Evolutionary conservation across 1,140 invertebrate genomes (phyloP), one percentile per base, ranked within the genome.

Genomic region (Eulimnadia texana): DNA sequence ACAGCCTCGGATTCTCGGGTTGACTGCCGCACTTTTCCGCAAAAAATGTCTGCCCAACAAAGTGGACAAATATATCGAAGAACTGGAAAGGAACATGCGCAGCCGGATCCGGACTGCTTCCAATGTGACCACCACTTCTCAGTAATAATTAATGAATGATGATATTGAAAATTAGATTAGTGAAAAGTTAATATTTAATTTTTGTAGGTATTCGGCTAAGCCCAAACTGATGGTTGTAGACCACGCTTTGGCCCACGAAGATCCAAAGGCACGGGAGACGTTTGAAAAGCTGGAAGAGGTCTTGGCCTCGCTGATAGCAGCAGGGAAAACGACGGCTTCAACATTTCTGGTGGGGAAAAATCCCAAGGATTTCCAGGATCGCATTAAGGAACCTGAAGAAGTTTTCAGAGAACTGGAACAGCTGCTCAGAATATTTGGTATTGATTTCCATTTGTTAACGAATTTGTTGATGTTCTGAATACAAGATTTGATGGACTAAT

Each of bases 11-110:
- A 77, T 95, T 50, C 69, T 95, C 10, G 91, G 79, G 1, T 71
- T 95, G n/a, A 88, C 91, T 0, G 88, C 90, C 1, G 87, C 88
- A 3, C 76, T 95, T 19, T 71, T 94, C 1, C 89, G 90, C 67
- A 75, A 78, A 0, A 85, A 87, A 67, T 79, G 83, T 16, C 82
- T 78, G 66, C 66, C 77, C 0, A 2, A 68, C 11, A 73, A 79
- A 59, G 77, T 42, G 1, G 64, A 74, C 47, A 65, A 75, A 1
- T 76, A 79, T 51, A 77, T 92, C 9, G 68, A 73, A 63, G 71
- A 75, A 11, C 73, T 96, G n/a, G 91, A 97, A 72, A 76, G 71
- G 1, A 84, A 82, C 2, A 84, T 84, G 69, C 79, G 82, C 52
- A 75, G 81, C 2, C 82, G 80, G 63, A 84, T 92, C 23, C 78